Evolutionary conservation across 2,888 invertebrate genomes (phyloP).

Genomic region (Phasia obesa): DNA sequence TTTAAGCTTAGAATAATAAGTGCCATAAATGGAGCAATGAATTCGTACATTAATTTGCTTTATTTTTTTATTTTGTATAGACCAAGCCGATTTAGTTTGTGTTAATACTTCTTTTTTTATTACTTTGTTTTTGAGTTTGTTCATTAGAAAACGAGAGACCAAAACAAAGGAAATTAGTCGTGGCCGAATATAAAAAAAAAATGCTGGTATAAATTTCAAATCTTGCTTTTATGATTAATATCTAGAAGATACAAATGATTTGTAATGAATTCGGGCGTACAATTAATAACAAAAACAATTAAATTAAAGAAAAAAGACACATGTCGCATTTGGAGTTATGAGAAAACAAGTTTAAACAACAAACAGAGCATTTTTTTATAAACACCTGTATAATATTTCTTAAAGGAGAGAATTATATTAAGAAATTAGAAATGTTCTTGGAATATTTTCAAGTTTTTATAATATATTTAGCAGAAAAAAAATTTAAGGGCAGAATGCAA

Average conservation of each 20-base stretch:
- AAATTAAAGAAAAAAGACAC: not conserved
- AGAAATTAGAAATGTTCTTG: too few relatives aligned
- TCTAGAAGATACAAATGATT: constrained; percentile 53
- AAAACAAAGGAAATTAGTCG: constrained; percentile 68
- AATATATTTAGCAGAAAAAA: not conserved
- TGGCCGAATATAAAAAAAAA: constrained; percentile 50
- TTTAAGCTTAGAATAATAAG: constrained; percentile 68
- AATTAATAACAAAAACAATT: constrained; percentile 40
- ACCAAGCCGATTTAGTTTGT: not conserved
- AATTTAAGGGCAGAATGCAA: not conserved
- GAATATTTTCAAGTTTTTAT: too few relatives aligned
- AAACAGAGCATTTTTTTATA: not conserved
- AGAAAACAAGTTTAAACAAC: not conserved
- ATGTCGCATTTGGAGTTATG: not conserved
- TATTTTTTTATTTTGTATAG: constrained; percentile 3
- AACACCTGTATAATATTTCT: not conserved
- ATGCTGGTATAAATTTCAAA: constrained; percentile 17
- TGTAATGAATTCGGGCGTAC: constrained; percentile 58
- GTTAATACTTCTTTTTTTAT: constrained; percentile 38
- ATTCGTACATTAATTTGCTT: constrained; percentile 52
- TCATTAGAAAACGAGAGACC: constrained; percentile 48
- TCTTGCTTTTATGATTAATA: constrained; percentile 58
- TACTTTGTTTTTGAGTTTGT: constrained; percentile 11
- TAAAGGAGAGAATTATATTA: not conserved
- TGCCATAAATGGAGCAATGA: constrained; percentile 73